Base-by-base conservation (phyloP, 2,797 vertebrate species). In the Fistularia commersonii region DNA sequence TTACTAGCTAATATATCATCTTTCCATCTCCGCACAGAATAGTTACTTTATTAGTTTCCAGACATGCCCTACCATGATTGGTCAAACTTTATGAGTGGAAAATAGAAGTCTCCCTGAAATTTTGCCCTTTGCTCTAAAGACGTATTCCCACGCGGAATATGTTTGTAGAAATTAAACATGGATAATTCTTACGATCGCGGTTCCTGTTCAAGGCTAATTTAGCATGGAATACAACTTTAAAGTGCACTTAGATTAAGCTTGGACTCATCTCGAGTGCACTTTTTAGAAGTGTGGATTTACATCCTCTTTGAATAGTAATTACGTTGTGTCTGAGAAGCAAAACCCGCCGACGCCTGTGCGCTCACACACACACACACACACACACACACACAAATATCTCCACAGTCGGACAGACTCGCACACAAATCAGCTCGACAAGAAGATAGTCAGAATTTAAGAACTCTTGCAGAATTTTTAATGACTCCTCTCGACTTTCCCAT, bases 201-300 rank as follows among this genome's bases (percentile, higher is more conserved):
- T 23, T 33, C 40, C 46, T 42, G 23, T 23, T 23, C 23, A 0
- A 8, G 31, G 38, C 41, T 63, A 15, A 36, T 49, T 68, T 78
- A 8, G 72, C 64, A 56, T 15, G 34, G 45, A 36, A 62, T 57
- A 61, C 7, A 37, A 61, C 68, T 64, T 64, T 56, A 51, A 71
- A 80, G 72, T 74, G 63, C 69, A 71, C 73, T 80, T 58, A 65
- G 15, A 68, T 59, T 48, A 61, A 66, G 65, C 71, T 72, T 77
- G 57, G 62, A 58, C 58, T 69, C 52, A 59, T 77, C 65, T 64
- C 59, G 41, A 69, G 71, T 67, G 63, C 69, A 69, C 74, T 77
- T 82, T 77, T 74, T 74, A 74, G 61, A 67, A 83, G 71, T 70
- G 44, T 54, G 39, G 37, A 42, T 51, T 41, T 75, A 49, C 70